These are phyloP conservation scores for Coremacera marginata DNA, from an alignment of 2,888 invertebrate species.

Conservation along the genomic window DNA sequence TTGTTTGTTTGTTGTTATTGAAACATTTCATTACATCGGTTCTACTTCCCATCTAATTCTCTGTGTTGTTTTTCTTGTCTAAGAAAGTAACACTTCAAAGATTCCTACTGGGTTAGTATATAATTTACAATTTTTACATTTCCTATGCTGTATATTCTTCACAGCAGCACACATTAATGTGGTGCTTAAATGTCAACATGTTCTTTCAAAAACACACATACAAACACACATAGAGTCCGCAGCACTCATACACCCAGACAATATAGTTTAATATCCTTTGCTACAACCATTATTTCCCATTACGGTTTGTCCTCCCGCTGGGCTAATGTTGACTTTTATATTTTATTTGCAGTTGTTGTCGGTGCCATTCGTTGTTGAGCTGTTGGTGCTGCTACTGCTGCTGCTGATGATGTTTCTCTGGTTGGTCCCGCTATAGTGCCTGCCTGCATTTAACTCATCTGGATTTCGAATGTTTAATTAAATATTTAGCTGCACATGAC, in stretches of 20 bases:
- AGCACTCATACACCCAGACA: background rate
- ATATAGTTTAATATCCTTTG: conserved; percentile 12
- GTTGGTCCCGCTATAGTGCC: background rate
- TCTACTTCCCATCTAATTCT: no score
- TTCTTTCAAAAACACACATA: background rate
- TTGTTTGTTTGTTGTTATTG: no score
- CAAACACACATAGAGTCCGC: background rate
- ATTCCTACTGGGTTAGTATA: no score
- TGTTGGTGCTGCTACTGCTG: background rate
- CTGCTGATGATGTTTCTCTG: conserved; percentile 1
- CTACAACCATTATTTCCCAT: conserved; percentile 12
- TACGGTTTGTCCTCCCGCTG: conserved; percentile 10
- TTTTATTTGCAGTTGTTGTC: conserved; percentile 9
- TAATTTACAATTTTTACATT: no score
- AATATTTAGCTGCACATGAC: conserved; percentile 29
- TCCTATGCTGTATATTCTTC: no score
- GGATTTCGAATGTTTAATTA: conserved; percentile 29
- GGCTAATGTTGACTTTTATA: conserved; percentile 25
- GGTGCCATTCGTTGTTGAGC: background rate
- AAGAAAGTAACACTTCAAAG: no score
- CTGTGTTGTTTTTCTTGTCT: no score
- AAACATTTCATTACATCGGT: no score
- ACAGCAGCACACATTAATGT: background rate
- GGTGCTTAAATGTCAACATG: conserved; percentile 29
- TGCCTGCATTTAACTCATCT: background rate